phyloP scores from a whole-genome alignment of 2,113 vertebrate genomes.

The Ascaphus truei region DNA sequence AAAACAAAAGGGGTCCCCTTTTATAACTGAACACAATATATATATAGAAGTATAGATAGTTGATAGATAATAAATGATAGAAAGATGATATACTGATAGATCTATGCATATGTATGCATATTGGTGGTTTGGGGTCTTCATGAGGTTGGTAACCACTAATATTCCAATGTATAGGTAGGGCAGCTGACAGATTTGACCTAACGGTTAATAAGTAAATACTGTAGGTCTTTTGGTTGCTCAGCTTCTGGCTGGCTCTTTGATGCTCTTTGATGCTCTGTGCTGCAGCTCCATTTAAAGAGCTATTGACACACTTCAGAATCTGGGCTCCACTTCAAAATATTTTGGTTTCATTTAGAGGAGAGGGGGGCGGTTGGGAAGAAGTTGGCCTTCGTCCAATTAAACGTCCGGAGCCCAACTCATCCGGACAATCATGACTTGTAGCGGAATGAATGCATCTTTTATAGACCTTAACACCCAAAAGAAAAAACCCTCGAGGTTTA shows the following conservation, averaged over 20 bases:
- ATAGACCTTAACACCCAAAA: conserved; percentile 34
- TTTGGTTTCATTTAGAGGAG: conserved; percentile 41
- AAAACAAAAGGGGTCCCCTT: too few species aligned
- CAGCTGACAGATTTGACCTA: background rate
- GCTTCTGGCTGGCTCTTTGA: background rate
- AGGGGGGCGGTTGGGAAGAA: conserved; percentile 26
- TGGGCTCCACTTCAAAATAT: conserved; percentile 34
- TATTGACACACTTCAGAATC: conserved; percentile 36
- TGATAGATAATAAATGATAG: background rate
- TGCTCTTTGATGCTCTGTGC: background rate
- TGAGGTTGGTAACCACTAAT: background rate
- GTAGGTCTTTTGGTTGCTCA: background rate
- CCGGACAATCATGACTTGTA: conserved; percentile 52
- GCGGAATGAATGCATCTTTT: conserved; percentile 53
- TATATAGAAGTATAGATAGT: too few species aligned
- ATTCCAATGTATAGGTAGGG: background rate
- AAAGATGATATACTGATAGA: background rate
- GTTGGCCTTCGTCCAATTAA: conserved; percentile 49
- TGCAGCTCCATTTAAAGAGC: conserved; percentile 25
- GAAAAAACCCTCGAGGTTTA: conserved; percentile 29
- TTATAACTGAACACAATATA: too few species aligned
- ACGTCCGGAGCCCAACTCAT: conserved; percentile 40
- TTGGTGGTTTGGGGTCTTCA: background rate
- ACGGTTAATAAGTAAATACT: background rate
- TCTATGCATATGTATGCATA: too few species aligned